These are phyloP conservation scores for Ptilorrhoa leucosticta DNA, from an alignment of 2,113 vertebrate genomes.

Conservation along the genomic window DNA sequence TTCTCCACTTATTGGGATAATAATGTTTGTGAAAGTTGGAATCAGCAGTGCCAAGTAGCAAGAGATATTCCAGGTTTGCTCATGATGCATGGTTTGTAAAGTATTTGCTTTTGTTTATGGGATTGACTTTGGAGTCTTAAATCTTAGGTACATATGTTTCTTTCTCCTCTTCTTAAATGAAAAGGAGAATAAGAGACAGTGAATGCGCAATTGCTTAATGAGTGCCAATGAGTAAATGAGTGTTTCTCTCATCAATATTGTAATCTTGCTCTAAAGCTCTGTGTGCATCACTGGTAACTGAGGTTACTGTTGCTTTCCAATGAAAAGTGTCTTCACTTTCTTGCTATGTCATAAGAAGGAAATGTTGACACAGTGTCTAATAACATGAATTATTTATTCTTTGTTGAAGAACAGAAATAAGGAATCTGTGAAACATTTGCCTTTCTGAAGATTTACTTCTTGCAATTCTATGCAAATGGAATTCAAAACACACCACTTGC, in stretches of 20 bases:
- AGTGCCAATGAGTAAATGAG: neutral
- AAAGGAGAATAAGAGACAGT: neutral
- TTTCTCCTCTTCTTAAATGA: neutral
- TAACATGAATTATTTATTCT: neutral
- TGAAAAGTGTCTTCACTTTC: neutral
- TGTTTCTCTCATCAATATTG: neutral
- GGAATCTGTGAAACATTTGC: neutral
- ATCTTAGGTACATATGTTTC: neutral
- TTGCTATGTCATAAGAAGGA: neutral
- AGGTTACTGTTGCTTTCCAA: neutral
- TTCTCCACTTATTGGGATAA: neutral
- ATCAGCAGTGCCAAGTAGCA: neutral
- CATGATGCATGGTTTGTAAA: neutral
- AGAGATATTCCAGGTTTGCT: neutral
- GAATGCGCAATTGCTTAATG: neutral
- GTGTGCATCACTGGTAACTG: neutral
- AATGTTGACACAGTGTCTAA: neutral
- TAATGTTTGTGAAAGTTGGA: neutral
- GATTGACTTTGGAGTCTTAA: neutral
- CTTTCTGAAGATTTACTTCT: neutral
- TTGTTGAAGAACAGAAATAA: neutral
- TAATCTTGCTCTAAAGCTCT: neutral
- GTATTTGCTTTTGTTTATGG: neutral
- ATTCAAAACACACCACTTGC: neutral
- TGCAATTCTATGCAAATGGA: neutral